A percentile compares a stretch with the other conserved stretches of the same genome.
Evolutionary conservation across 2,113 vertebrate species (phyloP).

Genomic region (Myrmophylax atrothorax): DNA sequence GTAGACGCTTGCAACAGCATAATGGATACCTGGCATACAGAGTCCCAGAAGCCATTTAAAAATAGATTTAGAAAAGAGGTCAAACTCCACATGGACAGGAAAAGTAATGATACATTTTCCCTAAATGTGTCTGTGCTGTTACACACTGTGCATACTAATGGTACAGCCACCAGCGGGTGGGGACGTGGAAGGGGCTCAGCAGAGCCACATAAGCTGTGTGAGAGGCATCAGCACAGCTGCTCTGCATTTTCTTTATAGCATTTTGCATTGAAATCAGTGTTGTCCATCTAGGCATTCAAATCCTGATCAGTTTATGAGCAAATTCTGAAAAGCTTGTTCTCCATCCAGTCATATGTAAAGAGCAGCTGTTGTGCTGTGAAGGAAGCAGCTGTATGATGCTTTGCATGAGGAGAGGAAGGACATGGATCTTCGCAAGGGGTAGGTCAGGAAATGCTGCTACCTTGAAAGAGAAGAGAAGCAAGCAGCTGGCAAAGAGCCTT

Average conservation of each 20-base stretch:
- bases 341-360: not conserved
- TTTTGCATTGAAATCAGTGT: not conserved
- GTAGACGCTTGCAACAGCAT: not conserved
- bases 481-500: not conserved
- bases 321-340: not conserved
- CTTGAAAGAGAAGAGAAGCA: not conserved
- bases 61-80: constrained; percentile 76
- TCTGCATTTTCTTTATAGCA: not conserved
- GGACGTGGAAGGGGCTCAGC: not conserved
- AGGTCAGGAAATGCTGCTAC: not conserved
- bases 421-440: not conserved
- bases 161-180: not conserved
- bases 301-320: not conserved
- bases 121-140: constrained; percentile 7
- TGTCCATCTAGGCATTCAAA: not conserved
- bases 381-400: not conserved
- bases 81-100: constrained; percentile 54
- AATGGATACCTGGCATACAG: constrained; percentile 60
- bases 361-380: not conserved
- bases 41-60: constrained; percentile 66
- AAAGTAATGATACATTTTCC: constrained; percentile 58
- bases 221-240: not conserved
- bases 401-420: not conserved
- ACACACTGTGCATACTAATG: constrained; percentile 12
- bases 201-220: not conserved